Evolutionary conservation across 2,888 invertebrate species (phyloP).

Genomic region (Ferdinandea cuprea): DNA sequence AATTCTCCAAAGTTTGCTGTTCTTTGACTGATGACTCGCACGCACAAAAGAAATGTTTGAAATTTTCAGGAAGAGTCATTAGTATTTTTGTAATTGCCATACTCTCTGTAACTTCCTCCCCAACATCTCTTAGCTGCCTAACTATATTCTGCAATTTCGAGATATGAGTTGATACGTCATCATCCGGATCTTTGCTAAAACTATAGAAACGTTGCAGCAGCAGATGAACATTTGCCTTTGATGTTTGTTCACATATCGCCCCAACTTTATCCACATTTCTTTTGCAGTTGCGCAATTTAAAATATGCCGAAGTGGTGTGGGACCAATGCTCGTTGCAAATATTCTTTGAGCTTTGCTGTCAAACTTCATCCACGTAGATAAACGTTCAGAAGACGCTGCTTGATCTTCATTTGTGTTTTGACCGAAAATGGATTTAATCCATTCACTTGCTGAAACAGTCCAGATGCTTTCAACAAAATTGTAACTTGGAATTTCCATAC

Average conservation of each 20-base stretch:
- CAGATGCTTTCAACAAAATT: slow-evolving; percentile 25
- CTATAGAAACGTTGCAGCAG: slow-evolving; percentile 76
- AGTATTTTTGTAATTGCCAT: no score
- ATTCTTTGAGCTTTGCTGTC: background rate
- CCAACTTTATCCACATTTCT: slow-evolving; percentile 14
- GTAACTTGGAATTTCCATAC: background rate
- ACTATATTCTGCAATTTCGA: no score
- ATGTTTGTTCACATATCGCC: slow-evolving; percentile 77
- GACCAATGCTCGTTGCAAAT: slow-evolving; percentile 13
- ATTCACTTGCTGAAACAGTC: slow-evolving; percentile 7
- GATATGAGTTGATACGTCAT: no score
- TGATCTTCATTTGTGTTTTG: background rate
- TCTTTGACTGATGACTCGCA: no score
- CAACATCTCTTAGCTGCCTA: no score
- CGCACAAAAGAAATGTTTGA: no score
- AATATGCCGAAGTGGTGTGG: background rate
- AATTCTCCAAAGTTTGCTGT: no score
- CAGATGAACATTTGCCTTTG: slow-evolving; percentile 77
- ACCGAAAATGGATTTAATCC: background rate
- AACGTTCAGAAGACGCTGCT: background rate
- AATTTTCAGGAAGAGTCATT: no score
- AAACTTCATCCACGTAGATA: background rate
- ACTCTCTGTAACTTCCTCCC: no score
- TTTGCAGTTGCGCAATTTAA: slow-evolving; percentile 1
- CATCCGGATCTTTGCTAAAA: slow-evolving; percentile 58